Evolutionary conservation across 37 sponge, comb jelly and placozoan genomes (phyloP).

Genomic region (Chondrosia reniformis): DNA sequence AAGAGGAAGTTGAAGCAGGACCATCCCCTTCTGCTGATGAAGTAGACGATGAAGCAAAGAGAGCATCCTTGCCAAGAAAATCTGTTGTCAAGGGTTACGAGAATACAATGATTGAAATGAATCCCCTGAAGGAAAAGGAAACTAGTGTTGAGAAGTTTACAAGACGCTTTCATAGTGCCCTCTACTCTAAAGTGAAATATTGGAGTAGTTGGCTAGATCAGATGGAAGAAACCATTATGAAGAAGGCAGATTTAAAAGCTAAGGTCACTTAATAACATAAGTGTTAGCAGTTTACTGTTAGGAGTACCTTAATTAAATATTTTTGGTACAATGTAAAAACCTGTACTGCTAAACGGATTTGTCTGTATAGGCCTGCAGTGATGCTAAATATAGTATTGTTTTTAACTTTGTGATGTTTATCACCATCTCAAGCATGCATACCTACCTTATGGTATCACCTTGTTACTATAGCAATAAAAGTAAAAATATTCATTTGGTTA

Average conservation of each 20-base stretch:
- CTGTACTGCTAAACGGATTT: too few species aligned
- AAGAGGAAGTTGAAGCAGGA: background rate
- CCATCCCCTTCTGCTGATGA: background rate
- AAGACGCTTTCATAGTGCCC: background rate
- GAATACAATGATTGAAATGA: background rate
- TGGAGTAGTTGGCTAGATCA: background rate
- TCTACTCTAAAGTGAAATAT: slow-evolving; percentile 17
- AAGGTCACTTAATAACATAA: too few species aligned
- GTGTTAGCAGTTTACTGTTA: too few species aligned
- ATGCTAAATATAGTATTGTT: too few species aligned
- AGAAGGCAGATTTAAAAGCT: background rate
- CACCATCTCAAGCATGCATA: too few species aligned
- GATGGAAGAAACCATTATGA: background rate
- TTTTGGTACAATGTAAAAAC: too few species aligned
- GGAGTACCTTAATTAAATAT: too few species aligned
- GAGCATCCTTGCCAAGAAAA: background rate
- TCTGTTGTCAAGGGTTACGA: slow-evolving; percentile 20
- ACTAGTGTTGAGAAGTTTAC: slow-evolving; percentile 6
- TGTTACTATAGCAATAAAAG: too few species aligned
- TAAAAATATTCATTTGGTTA: too few species aligned
- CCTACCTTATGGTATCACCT: too few species aligned
- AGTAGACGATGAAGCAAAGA: background rate
- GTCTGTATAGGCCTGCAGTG: too few species aligned
- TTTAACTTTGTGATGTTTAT: too few species aligned
- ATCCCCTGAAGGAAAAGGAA: slow-evolving; percentile 9